Evolutionary conservation across 2,113 vertebrate species (phyloP).

Genomic region (Chauna torquata): DNA sequence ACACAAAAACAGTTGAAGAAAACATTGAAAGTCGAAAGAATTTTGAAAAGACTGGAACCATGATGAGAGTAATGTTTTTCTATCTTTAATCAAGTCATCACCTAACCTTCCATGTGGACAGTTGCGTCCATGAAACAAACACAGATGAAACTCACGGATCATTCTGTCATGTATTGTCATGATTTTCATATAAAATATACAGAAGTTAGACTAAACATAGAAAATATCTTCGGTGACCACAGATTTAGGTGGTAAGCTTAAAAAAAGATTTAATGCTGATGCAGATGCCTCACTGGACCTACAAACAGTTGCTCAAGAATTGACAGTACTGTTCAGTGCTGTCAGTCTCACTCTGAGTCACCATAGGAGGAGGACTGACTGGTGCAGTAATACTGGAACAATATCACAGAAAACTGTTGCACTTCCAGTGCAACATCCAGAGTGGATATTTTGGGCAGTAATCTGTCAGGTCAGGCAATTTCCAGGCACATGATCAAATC

Average conservation of each 20-base stretch:
- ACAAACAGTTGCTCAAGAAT: neutral
- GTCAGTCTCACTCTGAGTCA: neutral
- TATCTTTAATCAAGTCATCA: neutral
- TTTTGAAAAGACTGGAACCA: neutral
- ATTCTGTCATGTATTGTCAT: neutral
- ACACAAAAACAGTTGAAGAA: neutral
- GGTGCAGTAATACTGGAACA: too few species aligned
- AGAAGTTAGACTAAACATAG: neutral
- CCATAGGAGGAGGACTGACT: neutral
- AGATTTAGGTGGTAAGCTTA: neutral
- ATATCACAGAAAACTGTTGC: too few species aligned
- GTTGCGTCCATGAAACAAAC: neutral
- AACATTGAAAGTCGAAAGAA: neutral
- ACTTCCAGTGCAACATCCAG: neutral
- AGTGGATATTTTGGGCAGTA: neutral
- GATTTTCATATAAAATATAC: neutral
- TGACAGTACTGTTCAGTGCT: neutral
- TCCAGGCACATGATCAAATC: neutral
- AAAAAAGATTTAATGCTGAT: neutral
- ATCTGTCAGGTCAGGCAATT: neutral
- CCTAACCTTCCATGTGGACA: neutral
- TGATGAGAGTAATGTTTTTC: neutral
- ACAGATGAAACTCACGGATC: neutral
- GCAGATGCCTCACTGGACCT: neutral
- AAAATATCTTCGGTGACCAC: neutral